A percentile compares a stretch with the other conserved stretches of the same genome.
Evolutionary conservation across 2,797 vertebrate genomes (phyloP).

Genomic region (Galaxias olidus): DNA sequence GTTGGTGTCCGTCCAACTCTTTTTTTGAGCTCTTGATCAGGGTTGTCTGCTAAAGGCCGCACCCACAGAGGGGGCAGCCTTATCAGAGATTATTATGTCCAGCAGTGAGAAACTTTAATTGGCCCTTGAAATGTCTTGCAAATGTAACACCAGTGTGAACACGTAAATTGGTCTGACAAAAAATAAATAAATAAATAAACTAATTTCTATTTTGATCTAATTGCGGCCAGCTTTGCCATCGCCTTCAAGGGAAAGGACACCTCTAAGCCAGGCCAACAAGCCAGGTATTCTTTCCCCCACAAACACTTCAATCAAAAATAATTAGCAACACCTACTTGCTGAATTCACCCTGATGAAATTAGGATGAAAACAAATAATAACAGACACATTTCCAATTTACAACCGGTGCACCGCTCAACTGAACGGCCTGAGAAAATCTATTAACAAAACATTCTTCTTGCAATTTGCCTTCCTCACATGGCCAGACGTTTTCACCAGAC

Average conservation of each 20-base stretch:
- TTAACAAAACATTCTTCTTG: conserved; percentile 1
- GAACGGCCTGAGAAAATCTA: background rate
- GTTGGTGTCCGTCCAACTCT: background rate
- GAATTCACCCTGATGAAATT: background rate
- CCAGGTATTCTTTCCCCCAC: background rate
- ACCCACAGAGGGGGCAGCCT: background rate
- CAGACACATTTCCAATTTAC: background rate
- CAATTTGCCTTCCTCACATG: background rate
- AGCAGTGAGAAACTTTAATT: background rate
- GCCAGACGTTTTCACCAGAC: background rate
- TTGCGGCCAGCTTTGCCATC: too few species aligned
- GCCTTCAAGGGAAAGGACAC: too few species aligned
- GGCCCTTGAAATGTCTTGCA: background rate
- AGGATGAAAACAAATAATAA: background rate
- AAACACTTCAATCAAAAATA: background rate
- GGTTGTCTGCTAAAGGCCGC: background rate
- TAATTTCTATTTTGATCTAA: too few species aligned
- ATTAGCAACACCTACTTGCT: background rate
- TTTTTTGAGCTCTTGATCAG: too few species aligned
- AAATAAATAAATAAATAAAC: too few species aligned
- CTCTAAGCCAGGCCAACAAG: too few species aligned
- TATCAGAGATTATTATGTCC: background rate
- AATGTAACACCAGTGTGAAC: too few species aligned
- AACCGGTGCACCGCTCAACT: background rate
- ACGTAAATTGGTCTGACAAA: too few species aligned